phyloP scores from a whole-genome alignment of 2,797 vertebrate genomes.

The Pipistrellus nathusii region DNA sequence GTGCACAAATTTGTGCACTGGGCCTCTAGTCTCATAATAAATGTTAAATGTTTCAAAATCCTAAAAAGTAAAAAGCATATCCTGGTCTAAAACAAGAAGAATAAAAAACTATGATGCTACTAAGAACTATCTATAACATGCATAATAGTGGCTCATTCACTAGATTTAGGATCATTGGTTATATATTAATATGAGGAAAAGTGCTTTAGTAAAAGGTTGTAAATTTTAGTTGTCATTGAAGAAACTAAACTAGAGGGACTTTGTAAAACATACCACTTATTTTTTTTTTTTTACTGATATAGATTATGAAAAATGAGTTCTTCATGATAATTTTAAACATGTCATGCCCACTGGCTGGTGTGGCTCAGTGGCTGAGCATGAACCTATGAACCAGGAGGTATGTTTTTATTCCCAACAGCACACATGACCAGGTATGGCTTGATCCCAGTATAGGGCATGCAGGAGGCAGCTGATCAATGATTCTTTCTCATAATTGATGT shows the following conservation, averaged over 20 bases:
- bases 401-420: no score
- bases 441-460: no score
- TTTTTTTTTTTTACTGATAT: slow-evolving; percentile 33
- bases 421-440: no score
- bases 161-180: no score
- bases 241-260: neutral
- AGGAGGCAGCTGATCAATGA: no score
- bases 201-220: neutral
- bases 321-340: neutral
- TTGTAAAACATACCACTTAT: neutral
- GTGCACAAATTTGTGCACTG: no score
- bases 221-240: neutral
- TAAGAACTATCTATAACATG: neutral
- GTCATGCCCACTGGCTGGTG: no score
- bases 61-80: slow-evolving; percentile 25
- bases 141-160: neutral
- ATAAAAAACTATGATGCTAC: neutral
- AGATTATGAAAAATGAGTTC: neutral
- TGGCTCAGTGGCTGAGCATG: no score
- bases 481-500: no score
- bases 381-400: no score
- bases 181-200: neutral
- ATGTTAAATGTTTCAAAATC: neutral
- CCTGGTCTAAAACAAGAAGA: neutral
- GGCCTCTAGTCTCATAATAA: neutral